Percentiles rank a stretch among this genome's conserved stretches.
phyloP scores from a whole-genome alignment of 2,113 vertebrate species.

The Apaloderma vittatum region DNA sequence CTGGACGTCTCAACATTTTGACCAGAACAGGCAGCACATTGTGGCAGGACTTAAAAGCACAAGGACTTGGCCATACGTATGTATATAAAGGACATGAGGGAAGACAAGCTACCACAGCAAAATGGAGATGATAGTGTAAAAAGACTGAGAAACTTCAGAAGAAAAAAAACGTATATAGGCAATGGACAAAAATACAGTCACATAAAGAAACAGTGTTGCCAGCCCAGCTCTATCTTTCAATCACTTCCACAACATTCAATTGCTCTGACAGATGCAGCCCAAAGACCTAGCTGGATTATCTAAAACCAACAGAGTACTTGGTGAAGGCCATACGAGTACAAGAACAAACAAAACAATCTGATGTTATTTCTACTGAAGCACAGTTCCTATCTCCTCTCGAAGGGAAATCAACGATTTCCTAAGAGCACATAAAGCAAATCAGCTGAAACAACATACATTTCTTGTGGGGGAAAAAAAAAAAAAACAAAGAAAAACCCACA shows the following conservation, averaged over 20 bases:
- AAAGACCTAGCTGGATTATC: conserved; percentile 27
- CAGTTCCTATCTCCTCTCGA: neutral
- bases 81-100: neutral
- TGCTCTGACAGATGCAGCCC: conserved; percentile 15
- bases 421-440: conserved; percentile 12
- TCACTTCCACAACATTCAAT: neutral
- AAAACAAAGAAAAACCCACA: neutral
- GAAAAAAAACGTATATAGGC: neutral
- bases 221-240: conserved; percentile 1
- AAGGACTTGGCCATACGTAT: neutral
- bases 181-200: neutral
- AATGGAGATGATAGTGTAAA: neutral
- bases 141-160: neutral
- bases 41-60: neutral
- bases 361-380: conserved; percentile 5
- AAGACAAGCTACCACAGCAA: neutral
- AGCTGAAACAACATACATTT: neutral
- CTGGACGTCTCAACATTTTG: neutral
- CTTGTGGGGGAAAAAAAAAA: neutral
- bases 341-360: conserved; percentile 43
- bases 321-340: neutral
- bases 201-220: neutral
- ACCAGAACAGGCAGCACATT: neutral
- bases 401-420: conserved; percentile 47
- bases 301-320: conserved; percentile 26